Evolutionary conservation across 2,888 invertebrate genomes (phyloP), one percentile per base, ranked within the genome.

Genomic region (Acanthococcus lagerstroemiae): DNA sequence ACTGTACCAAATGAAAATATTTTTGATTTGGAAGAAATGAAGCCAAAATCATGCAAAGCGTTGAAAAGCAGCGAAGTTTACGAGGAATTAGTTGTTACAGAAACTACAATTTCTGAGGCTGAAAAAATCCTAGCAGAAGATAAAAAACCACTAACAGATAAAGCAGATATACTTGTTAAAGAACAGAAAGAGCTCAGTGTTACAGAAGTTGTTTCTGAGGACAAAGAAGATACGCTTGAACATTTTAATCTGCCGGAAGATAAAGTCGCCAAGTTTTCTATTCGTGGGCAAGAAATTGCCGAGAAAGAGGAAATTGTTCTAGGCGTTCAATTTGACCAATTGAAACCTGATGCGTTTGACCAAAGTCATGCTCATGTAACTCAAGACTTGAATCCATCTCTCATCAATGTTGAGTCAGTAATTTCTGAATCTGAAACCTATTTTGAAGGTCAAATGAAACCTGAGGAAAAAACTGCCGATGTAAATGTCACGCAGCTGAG

Each of bases 341-440:
- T 76, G 19, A 61, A 70, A 45, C 30, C 67, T 6, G 57, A 73
- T 0, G 75, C 76, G 72, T 74, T 76, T 17, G 72, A 74, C 26
- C 71, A 74, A 69, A 78, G 76, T 7, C 76, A 75, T 60, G 77
- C 81, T 2, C 76, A 72, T 66, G 69, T 80, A 54, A 79, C 79
- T 44, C 82, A 77, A 15, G 72, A 56, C 17, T 25, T 37, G n/a
- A 55, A 57, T 21, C 26, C 56, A 2, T 73, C 78, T 69, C 68
- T 81, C 1, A 75, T 66, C 12, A 52, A 52, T n/a, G 72, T 72
- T 24, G 74, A 78, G 71, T 76, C 82, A 48, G 78, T 80, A 69
- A 74, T 80, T 2, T 78, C 78, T 46, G 82, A 84, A 69, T 80
- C 79, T 71, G 86, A 85, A 76, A 77, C 75, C 52, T 72, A 75